Evolutionary conservation across 1,140 invertebrate genomes (phyloP).

Genomic region (Hycleus cichorii): DNA sequence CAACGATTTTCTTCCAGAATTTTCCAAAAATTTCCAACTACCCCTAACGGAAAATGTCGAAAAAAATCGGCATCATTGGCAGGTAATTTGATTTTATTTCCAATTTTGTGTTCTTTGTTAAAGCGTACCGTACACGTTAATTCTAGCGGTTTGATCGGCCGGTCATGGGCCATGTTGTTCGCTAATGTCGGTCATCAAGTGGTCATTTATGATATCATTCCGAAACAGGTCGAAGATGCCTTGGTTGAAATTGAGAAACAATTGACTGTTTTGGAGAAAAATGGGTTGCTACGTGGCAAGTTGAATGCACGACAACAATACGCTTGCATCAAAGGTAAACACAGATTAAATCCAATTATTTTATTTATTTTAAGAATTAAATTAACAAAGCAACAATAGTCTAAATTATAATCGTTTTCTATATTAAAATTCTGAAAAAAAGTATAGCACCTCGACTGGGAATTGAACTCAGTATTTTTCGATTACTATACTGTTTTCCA

Average conservation of each 20-base stretch:
- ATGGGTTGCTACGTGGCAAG: conserved; percentile 65
- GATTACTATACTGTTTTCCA: no score
- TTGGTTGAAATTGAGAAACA: conserved; percentile 67
- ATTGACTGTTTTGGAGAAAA: conserved; percentile 60
- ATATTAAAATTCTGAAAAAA: no score
- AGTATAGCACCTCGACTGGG: no score
- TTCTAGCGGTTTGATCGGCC: conserved; percentile 83
- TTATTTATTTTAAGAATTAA: no score
- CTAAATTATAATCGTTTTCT: no score
- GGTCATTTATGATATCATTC: conserved; percentile 72
- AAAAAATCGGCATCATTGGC: conserved; percentile 29
- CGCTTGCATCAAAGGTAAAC: conserved; percentile 65
- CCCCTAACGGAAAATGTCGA: no score
- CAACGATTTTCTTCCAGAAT: no score
- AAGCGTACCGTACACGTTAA: background rate
- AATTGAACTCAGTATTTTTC: no score
- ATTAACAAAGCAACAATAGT: no score
- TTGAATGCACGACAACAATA: conserved; percentile 68
- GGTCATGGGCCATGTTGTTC: conserved; percentile 94
- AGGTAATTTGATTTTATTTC: conserved; percentile 17
- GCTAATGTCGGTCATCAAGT: conserved; percentile 87
- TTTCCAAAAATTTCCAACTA: no score
- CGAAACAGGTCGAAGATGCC: conserved; percentile 65
- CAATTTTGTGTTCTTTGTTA: background rate
- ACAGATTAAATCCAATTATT: no score